A percentile compares a stretch with the other conserved stretches of the same genome.
These are phyloP conservation scores for Drosophila colorata DNA, from an alignment of 2,888 invertebrate genomes.

Conservation along the genomic window DNA sequence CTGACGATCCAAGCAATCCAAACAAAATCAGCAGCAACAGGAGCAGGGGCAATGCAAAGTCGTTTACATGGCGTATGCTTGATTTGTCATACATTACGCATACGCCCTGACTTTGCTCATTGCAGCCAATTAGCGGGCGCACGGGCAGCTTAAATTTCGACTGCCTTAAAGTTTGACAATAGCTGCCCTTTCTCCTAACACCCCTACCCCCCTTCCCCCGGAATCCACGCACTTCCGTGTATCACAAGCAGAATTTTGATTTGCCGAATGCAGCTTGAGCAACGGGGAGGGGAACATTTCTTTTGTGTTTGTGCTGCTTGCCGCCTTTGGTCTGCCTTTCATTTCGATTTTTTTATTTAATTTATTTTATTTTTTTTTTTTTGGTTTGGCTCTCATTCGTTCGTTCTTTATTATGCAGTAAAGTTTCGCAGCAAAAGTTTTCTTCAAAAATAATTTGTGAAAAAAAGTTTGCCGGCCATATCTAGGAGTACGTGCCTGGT, in stretches of 20 bases:
- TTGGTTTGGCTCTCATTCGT: conserved; percentile 3
- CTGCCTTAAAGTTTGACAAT: conserved; percentile 53
- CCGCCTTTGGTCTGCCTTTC: conserved; percentile 38
- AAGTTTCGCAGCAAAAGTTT: conserved; percentile 73
- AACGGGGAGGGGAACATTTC: conserved; percentile 18
- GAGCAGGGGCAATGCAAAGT: conserved; percentile 27
- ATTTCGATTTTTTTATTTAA: conserved; percentile 25
- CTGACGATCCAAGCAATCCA: conserved; percentile 49
- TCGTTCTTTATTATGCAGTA: conserved; percentile 73
- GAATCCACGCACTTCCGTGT: conserved; percentile 28
- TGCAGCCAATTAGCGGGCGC: conserved; percentile 66
- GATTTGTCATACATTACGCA: conserved; percentile 73
- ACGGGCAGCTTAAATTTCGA: conserved; percentile 39
- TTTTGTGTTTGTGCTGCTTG: conserved; percentile 30
- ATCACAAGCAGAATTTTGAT: conserved; percentile 78
- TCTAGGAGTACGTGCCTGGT: conserved; percentile 69
- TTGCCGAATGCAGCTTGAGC: conserved; percentile 41
- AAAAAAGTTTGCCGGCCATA: conserved; percentile 72
- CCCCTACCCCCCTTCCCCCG: neutral
- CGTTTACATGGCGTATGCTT: conserved; percentile 69
- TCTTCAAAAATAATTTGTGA: conserved; percentile 74
- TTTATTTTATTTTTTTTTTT: conserved; percentile 22
- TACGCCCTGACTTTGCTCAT: conserved; percentile 46
- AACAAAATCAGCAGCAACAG: conserved; percentile 50
- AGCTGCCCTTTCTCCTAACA: neutral